Percentiles rank a stretch among this genome's conserved stretches.
Conservation (phyloP, 2,113 vertebrate species). For the Neopipo cinnamomea region DNA sequence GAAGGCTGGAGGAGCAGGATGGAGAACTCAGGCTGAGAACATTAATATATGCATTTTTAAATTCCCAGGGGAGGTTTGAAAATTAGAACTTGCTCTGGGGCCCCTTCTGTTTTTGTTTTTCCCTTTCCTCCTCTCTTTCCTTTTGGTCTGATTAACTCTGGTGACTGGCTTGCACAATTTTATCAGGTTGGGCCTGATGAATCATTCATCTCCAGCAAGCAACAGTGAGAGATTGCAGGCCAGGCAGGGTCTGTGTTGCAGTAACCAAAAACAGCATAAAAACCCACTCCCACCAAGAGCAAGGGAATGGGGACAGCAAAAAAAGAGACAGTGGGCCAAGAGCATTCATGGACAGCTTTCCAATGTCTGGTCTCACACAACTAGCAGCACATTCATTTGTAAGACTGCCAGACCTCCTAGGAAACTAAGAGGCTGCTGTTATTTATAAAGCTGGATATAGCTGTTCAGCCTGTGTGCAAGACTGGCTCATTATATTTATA, state of each 20-base stretch:
- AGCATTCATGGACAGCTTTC: conserved; percentile 27
- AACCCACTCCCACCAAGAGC: not conserved
- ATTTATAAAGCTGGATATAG: conserved; percentile 35
- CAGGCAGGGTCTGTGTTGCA: not conserved
- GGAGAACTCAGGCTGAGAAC: not conserved
- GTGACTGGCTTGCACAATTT: conserved; percentile 39
- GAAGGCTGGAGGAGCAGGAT: not conserved
- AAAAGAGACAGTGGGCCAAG: not conserved
- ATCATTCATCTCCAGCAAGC: conserved; percentile 42
- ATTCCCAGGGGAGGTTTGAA: not conserved
- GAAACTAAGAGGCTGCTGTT: conserved; percentile 48
- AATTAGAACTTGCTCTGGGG: not conserved
- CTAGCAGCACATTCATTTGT: conserved; percentile 31
- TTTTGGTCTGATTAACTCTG: conserved; percentile 30
- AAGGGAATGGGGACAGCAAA: not conserved
- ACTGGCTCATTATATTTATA: conserved; percentile 6
- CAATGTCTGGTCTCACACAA: conserved; percentile 22
- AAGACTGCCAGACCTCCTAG: conserved; percentile 53
- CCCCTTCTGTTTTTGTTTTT: conserved; percentile 27
- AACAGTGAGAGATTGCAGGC: not conserved
- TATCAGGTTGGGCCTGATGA: conserved; percentile 46
- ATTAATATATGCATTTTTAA: not conserved
- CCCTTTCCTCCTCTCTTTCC: not conserved
- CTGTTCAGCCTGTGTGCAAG: not conserved
- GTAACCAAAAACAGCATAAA: not conserved